Evolutionary conservation across 2,888 invertebrate genomes (phyloP).

Genomic region (Notodonta ziczac): DNA sequence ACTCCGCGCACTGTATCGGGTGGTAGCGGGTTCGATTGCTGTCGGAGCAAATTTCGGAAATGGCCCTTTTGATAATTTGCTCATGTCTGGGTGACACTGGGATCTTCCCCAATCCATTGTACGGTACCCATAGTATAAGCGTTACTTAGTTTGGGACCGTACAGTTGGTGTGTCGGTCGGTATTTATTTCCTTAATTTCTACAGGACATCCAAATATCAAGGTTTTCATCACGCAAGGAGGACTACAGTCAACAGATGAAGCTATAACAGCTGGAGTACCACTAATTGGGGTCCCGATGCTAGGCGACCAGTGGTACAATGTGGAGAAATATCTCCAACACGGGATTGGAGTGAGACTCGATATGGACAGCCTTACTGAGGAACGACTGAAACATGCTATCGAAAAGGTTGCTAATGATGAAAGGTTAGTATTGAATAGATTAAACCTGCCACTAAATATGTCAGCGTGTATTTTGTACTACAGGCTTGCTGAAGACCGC

Average conservation of each 20-base stretch:
- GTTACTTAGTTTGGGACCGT: too few relatives aligned
- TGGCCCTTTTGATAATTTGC: too few relatives aligned
- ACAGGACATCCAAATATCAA: constrained; percentile 73
- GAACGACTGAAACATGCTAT: constrained; percentile 42
- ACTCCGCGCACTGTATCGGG: too few relatives aligned
- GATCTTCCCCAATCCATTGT: too few relatives aligned
- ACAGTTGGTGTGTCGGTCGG: too few relatives aligned
- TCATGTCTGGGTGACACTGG: too few relatives aligned
- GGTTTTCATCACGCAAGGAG: constrained; percentile 68
- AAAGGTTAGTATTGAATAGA: constrained; percentile 32
- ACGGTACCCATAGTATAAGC: too few relatives aligned
- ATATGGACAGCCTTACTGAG: constrained; percentile 48
- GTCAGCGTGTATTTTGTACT: background rate
- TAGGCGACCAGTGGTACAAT: constrained; percentile 67
- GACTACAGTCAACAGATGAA: constrained; percentile 71
- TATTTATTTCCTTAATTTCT: constrained; percentile 13
- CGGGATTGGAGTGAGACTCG: constrained; percentile 55
- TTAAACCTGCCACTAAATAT: background rate
- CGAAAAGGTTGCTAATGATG: constrained; percentile 34
- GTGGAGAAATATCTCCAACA: constrained; percentile 49
- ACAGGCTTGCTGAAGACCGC: too few relatives aligned
- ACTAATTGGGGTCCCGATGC: constrained; percentile 65
- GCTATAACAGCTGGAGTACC: constrained; percentile 65
- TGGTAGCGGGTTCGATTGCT: too few relatives aligned
- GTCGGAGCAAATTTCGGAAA: too few relatives aligned